These are phyloP conservation scores for Drosophila arawakana DNA, from an alignment of 1,140 invertebrate species.

Conservation along the genomic window DNA sequence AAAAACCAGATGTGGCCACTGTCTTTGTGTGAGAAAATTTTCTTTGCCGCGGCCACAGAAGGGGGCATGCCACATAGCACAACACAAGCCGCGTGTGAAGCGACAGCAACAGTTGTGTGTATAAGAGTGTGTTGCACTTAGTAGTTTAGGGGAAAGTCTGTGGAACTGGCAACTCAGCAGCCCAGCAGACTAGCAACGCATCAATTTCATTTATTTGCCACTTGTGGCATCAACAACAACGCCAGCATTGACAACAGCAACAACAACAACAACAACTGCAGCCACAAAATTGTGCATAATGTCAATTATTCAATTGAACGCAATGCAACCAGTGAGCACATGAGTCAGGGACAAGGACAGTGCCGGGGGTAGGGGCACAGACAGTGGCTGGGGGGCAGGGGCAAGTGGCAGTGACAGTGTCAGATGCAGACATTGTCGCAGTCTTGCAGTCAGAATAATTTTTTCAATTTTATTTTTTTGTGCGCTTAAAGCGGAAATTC, in stretches of 20 bases:
- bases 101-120: slow-evolving; percentile 30
- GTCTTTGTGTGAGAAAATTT: slow-evolving; percentile 69
- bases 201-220: slow-evolving; percentile 83
- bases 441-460: slow-evolving; percentile 22
- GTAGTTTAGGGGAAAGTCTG: slow-evolving; percentile 54
- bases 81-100: slow-evolving; percentile 63
- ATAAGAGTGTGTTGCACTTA: slow-evolving; percentile 20
- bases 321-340: slow-evolving; percentile 19
- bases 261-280: slow-evolving; percentile 30
- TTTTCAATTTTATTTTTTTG: slow-evolving; percentile 3
- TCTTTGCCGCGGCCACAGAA: slow-evolving; percentile 51
- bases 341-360: background rate
- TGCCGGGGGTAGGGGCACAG: too few species aligned
- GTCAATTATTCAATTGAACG: slow-evolving; percentile 80
- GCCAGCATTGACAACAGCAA: slow-evolving; percentile 21
- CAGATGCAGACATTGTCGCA: slow-evolving; percentile 30
- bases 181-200: slow-evolving; percentile 52
- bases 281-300: slow-evolving; percentile 48
- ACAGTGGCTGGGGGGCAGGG: background rate
- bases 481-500: slow-evolving; percentile 29
- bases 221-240: slow-evolving; percentile 63
- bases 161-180: slow-evolving; percentile 10
- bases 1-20: slow-evolving; percentile 65
- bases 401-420: too few species aligned
- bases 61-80: slow-evolving; percentile 48